Conservation (phyloP, 2,888 invertebrate genomes). For the Saturnia japonica region DNA sequence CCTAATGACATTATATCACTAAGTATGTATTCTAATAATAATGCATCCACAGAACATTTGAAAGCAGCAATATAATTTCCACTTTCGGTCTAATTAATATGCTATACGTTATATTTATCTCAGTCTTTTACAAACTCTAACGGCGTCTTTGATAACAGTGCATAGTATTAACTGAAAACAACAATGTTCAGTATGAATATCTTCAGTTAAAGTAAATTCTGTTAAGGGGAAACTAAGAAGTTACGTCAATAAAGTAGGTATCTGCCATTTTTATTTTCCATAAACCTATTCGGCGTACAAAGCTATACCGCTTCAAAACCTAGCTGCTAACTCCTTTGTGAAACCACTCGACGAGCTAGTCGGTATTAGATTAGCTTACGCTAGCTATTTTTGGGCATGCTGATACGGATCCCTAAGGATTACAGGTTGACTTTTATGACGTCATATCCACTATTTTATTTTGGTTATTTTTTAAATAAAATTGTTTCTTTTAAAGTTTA, state of each 20-base stretch:
- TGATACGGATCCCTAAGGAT: not conserved
- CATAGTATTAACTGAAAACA: not conserved
- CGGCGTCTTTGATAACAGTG: no score
- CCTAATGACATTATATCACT: no score
- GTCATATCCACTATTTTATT: not conserved
- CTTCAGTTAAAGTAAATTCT: not conserved
- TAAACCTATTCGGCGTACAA: slow-evolving; percentile 37
- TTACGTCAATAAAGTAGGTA: slow-evolving; percentile 16
- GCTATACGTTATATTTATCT: no score
- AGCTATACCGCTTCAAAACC: slow-evolving; percentile 25
- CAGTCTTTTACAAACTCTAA: not conserved
- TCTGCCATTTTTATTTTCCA: slow-evolving; percentile 29
- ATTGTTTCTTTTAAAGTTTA: no score
- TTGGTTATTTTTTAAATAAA: not conserved
- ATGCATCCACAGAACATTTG: not conserved
- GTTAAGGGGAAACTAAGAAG: not conserved
- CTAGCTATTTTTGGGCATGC: not conserved
- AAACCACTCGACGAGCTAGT: not conserved
- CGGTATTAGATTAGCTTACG: not conserved
- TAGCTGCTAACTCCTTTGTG: not conserved
- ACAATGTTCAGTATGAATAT: not conserved
- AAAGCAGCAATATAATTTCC: not conserved
- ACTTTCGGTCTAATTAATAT: not conserved
- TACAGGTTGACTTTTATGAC: not conserved
- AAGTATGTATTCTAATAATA: not conserved